Conservation (phyloP, 2,113 vertebrate genomes). For the Connochaetes taurinus region DNA sequence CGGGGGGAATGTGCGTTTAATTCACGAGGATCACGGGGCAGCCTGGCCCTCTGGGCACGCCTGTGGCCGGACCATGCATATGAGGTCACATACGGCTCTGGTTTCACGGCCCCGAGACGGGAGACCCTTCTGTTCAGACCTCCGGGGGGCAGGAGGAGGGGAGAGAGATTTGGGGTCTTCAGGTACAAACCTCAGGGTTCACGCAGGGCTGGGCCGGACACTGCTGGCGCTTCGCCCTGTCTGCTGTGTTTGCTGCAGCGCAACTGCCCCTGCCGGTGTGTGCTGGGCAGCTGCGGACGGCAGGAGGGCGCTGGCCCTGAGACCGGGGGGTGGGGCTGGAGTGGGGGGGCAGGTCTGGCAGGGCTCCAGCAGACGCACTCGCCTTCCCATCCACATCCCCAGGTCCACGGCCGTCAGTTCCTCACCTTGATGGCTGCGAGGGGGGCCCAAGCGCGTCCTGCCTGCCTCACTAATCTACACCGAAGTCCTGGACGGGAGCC, state of each 20-base stretch:
- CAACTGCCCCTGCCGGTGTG: rapidly evolving
- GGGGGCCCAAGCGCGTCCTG: rapidly evolving
- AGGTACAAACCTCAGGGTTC: not conserved
- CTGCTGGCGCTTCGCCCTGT: rapidly evolving
- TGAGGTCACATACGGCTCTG: not conserved
- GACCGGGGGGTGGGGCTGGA: rapidly evolving
- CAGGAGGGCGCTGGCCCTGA: not conserved
- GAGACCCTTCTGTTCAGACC: not conserved
- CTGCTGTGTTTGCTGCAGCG: too few relatives aligned
- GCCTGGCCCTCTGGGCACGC: not conserved
- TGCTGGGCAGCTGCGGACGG: rapidly evolving
- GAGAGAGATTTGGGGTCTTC: not conserved
- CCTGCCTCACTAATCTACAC: not conserved
- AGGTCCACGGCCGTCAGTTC: not conserved
- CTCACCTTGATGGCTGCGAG: not conserved
- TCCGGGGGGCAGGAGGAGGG: too few relatives aligned
- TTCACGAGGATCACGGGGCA: not conserved
- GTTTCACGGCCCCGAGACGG: not conserved
- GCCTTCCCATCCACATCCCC: not conserved
- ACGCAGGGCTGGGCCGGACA: rapidly evolving
- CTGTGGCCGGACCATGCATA: not conserved
- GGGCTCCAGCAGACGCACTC: not conserved
- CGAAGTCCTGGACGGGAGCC: not conserved
- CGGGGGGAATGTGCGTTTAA: rapidly evolving
- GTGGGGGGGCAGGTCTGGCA: not conserved